Evolutionary conservation across 2,888 invertebrate species (phyloP), one percentile per base, ranked within the genome.

Genomic region (Lissonota sp.): DNA sequence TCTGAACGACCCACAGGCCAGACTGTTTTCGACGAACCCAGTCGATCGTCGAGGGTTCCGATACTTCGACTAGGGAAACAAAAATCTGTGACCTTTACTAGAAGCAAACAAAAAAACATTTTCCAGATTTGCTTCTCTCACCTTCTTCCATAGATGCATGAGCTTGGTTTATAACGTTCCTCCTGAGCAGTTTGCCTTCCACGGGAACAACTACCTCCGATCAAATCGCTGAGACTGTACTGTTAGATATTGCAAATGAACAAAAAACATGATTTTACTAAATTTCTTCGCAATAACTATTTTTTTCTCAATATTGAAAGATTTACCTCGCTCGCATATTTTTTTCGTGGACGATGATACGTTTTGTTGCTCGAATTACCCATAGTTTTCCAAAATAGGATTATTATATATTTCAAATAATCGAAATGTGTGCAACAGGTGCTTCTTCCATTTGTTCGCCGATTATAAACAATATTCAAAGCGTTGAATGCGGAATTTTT

Each of bases 1-100:
- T 98, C 97, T 85, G 96, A 95, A 88, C 96, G 95, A 58, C 97
- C 95, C 26, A 97, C 96, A 2, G 97, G 97, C 96, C 97, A 97
- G 83, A 95, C 94, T 51, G 97, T 97, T 92, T 97, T 97, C 82
- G 94, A 93, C 49, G 92, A 92, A 85, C 93, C 93, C 79, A 93
- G 90, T 42, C 95, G 94, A 89, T 95, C 94, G 72, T 93, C 94
- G 84, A 95, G 90, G 63, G 95, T 95, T 79, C 94, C 94, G 87
- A 95, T 94, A 92, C 95, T 95, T 95, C 95, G 96, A 91, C 96
- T 96, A 84, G 49, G 90, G 86, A 82, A 58, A 83, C 51, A 72
- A 12, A 80, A 49, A 76, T 66, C 66, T 80, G 55, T n/a, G 51
- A 26, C 14, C 2, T n/a, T 7, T 62, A 63, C 58, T 40, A 53